phyloP scores from a whole-genome alignment of 1,140 invertebrate genomes.

The Pararge aegeria region DNA sequence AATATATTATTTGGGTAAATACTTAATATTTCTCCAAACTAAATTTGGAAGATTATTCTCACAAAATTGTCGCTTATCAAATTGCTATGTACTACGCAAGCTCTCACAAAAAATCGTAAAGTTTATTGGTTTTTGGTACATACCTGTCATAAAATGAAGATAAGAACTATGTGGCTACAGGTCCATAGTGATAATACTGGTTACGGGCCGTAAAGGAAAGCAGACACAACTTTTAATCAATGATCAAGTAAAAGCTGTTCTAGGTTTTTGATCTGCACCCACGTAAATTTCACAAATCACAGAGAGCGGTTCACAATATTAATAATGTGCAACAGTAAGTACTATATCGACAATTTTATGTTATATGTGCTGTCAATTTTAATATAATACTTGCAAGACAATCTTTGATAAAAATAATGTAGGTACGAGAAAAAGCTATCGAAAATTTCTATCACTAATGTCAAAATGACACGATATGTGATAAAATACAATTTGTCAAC shows the following conservation, averaged over 20 bases:
- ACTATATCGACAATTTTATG: neutral
- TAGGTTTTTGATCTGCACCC: slow-evolving; percentile 16
- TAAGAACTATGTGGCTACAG: slow-evolving; percentile 28
- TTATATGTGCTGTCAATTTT: neutral
- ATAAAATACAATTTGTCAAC: neutral
- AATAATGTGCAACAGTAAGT: neutral
- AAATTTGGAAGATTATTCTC: too few species aligned
- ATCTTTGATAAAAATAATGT: slow-evolving; percentile 11
- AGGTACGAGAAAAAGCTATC: neutral
- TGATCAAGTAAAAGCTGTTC: slow-evolving; percentile 25
- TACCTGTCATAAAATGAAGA: slow-evolving; percentile 47
- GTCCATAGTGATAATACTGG: slow-evolving; percentile 29
- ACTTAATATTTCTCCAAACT: too few species aligned
- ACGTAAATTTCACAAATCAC: slow-evolving; percentile 14
- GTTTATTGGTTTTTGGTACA: slow-evolving; percentile 17
- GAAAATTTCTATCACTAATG: slow-evolving; percentile 4
- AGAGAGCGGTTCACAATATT: neutral
- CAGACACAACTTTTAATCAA: slow-evolving; percentile 17
- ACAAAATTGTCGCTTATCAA: too few species aligned
- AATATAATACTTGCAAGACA: slow-evolving; percentile 2
- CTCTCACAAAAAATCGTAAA: slow-evolving; percentile 2
- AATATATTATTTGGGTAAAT: too few species aligned
- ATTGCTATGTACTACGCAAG: too few species aligned
- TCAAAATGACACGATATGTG: neutral
- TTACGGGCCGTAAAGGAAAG: slow-evolving; percentile 10